These are phyloP conservation scores for Felis chaus DNA, from an alignment of 2,113 vertebrate species.

Conservation along the genomic window DNA sequence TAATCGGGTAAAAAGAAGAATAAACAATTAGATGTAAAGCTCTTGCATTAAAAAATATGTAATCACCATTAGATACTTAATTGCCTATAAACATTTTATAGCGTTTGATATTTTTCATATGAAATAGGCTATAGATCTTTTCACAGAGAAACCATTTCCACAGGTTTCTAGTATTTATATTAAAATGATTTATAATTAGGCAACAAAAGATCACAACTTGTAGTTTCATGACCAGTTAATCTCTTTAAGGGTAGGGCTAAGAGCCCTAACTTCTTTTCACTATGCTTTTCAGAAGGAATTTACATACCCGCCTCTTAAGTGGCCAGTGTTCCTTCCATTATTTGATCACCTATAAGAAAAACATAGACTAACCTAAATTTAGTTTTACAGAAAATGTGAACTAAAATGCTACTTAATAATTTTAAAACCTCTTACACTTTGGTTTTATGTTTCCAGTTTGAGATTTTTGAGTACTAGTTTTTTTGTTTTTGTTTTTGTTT, in stretches of 20 bases:
- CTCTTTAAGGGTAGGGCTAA: background rate
- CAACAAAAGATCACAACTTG: constrained; percentile 18
- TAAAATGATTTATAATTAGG: constrained; percentile 45
- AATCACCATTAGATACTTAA: background rate
- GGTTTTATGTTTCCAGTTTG: background rate
- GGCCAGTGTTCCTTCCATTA: constrained; percentile 15
- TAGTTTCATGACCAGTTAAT: constrained; percentile 15
- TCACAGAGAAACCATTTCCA: background rate
- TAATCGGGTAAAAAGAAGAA: background rate
- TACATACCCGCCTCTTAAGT: background rate
- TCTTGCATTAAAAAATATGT: background rate
- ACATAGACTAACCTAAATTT: background rate
- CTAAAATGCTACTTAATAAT: constrained; percentile 44
- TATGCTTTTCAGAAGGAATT: constrained; percentile 6
- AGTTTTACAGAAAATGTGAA: constrained; percentile 53
- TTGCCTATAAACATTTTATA: background rate
- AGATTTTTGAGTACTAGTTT: constrained; percentile 55
- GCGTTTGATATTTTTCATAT: background rate
- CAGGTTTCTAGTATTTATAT: background rate
- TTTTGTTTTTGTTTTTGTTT: background rate
- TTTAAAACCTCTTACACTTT: background rate
- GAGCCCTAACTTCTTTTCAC: background rate
- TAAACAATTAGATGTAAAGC: background rate
- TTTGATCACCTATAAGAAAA: constrained; percentile 6
- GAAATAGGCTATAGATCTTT: background rate